Evolutionary conservation across 2,797 vertebrate species (phyloP), one percentile per base, ranked within the genome.

Genomic region (Psittacula echo): DNA sequence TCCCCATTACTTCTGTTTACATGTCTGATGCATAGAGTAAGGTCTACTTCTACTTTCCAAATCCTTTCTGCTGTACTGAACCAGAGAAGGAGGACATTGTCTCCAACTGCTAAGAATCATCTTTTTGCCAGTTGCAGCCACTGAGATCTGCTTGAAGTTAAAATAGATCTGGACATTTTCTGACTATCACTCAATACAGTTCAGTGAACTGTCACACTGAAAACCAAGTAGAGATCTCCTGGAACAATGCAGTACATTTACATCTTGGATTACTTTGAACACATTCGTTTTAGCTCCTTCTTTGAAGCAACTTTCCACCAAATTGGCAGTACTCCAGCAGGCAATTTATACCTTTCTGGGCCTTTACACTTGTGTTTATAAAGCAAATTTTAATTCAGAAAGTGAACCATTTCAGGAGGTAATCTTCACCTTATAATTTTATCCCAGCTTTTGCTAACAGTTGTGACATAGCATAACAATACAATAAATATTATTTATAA

Each of bases 251-350:
- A 92, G 89, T 91, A 41, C 53, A 96, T 97, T 97, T 97, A 79
- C 96, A 97, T 96, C 81, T 87, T 92, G 77, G 85, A 97, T 97
- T 94, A 87, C 65, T 90, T 95, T 93, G 83, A 97, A 90, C 85
- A 79, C 91, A 93, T 79, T 95, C 32, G 47, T 93, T 96, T 95
- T 87, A 95, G 92, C 32, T 91, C 87, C 42, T 93, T 89, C 60
- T 93, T 93, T 85, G 76, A 79, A 96, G 73, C 84, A 95, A 10
- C 90, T 92, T 96, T 76, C 41, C 72, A 95, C 85, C 89, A 96
- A 96, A 92, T 89, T 74, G 93, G 60, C 67, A 84, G 30, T 77
- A 75, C 53, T 96, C 48, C 79, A 89, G 91, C 56, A 95, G 47
- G 58, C 34, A 96, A 94, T 37, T 94, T 68, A 21, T 2, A 90